Evolutionary conservation across 2,113 vertebrate genomes (phyloP).

Genomic region (Etheostoma cragini): DNA sequence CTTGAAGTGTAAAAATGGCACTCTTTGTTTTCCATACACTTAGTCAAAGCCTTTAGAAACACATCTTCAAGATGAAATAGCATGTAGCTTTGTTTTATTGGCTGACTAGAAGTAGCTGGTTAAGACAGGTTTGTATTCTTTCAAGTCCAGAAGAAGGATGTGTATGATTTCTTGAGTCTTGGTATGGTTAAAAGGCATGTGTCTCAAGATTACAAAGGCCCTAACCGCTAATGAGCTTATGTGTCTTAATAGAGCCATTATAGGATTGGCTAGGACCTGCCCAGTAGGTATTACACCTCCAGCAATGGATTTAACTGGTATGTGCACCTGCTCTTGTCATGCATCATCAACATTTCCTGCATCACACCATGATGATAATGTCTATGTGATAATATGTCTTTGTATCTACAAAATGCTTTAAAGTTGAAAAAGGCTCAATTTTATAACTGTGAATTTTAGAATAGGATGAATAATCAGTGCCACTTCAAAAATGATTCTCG

Average conservation of each 20-base stretch:
- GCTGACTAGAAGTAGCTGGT: neutral
- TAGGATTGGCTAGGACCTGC: slow-evolving; percentile 29
- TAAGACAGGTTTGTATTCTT: neutral
- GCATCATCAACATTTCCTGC: neutral
- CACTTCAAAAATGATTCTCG: neutral
- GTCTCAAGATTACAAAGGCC: slow-evolving; percentile 54
- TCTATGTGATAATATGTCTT: neutral
- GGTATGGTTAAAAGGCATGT: slow-evolving; percentile 37
- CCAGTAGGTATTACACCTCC: slow-evolving; percentile 40
- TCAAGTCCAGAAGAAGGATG: neutral
- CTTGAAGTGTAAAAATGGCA: neutral
- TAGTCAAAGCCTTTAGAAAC: slow-evolving; percentile 11
- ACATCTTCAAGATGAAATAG: neutral
- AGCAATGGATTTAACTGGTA: slow-evolving; percentile 32
- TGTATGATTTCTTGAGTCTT: slow-evolving; percentile 15
- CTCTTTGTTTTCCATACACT: neutral
- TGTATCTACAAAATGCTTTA: neutral
- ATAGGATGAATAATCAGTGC: neutral
- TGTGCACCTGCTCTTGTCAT: slow-evolving; percentile 26
- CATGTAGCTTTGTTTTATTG: neutral
- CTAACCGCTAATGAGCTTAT: slow-evolving; percentile 56
- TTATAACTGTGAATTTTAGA: neutral
- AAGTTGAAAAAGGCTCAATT: neutral
- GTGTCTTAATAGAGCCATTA: slow-evolving; percentile 46
- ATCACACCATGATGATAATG: neutral